Evolutionary conservation across 2,113 vertebrate species (phyloP).

Genomic region (Ammodytes dubius): DNA sequence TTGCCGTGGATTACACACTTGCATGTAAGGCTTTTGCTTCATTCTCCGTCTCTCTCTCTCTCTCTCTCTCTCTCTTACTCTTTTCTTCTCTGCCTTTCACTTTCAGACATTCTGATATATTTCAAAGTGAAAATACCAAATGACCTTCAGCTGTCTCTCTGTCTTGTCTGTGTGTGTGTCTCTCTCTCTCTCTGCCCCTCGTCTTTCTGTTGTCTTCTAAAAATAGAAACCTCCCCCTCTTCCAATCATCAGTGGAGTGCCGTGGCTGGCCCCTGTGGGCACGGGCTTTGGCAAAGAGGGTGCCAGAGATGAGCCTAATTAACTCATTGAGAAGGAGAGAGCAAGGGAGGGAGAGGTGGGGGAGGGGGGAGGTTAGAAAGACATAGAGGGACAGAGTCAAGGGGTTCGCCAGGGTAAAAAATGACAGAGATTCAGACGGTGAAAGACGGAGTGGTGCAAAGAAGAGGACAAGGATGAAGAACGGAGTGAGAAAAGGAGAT

Average conservation of each 20-base stretch:
- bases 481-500: constrained; percentile 52
- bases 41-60: constrained; percentile 12
- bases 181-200: constrained; percentile 45
- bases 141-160: constrained; percentile 81
- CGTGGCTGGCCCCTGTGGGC: constrained; percentile 76
- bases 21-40: not conserved
- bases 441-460: constrained; percentile 65
- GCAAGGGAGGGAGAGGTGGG: constrained; percentile 34
- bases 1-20: not conserved
- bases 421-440: constrained; percentile 62
- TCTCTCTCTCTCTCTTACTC: not conserved
- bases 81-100: constrained; percentile 6
- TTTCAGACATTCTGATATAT: constrained; percentile 43
- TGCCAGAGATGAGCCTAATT: constrained; percentile 84
- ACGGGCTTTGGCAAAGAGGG: constrained; percentile 74
- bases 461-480: constrained; percentile 61
- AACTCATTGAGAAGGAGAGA: constrained; percentile 80
- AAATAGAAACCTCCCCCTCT: constrained; percentile 72
- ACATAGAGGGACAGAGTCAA: constrained; percentile 28
- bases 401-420: constrained; percentile 38
- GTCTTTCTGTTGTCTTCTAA: constrained; percentile 82
- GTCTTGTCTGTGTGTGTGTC: too few species aligned
- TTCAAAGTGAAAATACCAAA: constrained; percentile 56
- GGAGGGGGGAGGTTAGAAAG: constrained; percentile 1
- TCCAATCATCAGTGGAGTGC: constrained; percentile 64